phyloP scores from a whole-genome alignment of 2,113 vertebrate genomes.

The Myotis lucifugus region DNA sequence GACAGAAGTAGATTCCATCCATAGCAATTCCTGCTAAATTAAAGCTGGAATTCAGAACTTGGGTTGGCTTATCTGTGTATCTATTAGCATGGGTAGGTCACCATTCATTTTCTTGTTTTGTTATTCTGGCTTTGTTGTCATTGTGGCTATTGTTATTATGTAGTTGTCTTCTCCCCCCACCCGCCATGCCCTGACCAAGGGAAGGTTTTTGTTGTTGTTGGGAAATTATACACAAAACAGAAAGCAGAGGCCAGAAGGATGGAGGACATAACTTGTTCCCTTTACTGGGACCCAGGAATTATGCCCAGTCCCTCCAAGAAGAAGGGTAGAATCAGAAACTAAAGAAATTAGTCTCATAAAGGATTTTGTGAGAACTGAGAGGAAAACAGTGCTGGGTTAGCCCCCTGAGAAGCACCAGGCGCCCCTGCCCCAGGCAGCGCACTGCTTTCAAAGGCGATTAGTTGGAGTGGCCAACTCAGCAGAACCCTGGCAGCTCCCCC shows the following conservation, averaged over 20 bases:
- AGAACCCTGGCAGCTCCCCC: background rate
- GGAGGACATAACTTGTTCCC: background rate
- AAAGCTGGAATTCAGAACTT: background rate
- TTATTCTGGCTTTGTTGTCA: background rate
- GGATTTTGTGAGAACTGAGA: background rate
- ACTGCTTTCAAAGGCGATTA: constrained; percentile 34
- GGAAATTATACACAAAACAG: background rate
- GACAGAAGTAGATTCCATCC: background rate
- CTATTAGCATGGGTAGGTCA: background rate
- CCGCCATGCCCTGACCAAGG: background rate
- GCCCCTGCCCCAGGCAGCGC: background rate
- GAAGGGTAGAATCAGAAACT: background rate
- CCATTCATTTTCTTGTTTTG: no score
- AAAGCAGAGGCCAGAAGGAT: background rate
- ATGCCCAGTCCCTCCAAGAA: background rate
- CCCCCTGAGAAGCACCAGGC: background rate
- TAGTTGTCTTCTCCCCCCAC: background rate
- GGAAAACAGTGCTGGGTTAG: background rate
- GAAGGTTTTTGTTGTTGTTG: background rate
- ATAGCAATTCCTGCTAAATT: background rate
- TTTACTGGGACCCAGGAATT: background rate
- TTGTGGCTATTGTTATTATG: background rate
- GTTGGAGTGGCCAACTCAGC: background rate
- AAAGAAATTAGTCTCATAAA: background rate
- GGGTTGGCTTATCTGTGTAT: background rate